Evolutionary conservation across 2,113 vertebrate genomes (phyloP).

Genomic region (Egretta garzetta): DNA sequence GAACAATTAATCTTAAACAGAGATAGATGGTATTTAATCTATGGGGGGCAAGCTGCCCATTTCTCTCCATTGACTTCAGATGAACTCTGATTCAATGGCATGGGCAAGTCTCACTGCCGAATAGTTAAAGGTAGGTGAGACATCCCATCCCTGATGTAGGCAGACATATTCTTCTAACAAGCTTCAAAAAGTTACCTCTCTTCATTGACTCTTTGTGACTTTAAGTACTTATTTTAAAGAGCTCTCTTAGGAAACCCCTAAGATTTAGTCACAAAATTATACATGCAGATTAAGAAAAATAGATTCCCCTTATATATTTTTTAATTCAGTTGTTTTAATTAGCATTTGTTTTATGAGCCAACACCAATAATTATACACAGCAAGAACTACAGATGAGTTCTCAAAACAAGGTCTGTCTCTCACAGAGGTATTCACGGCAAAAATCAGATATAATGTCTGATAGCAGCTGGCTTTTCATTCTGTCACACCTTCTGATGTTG

Average conservation of each 20-base stretch:
- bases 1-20: not conserved
- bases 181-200: not conserved
- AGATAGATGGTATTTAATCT: not conserved
- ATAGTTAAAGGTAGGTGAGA: not conserved
- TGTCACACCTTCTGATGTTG: not conserved
- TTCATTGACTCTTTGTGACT: not conserved
- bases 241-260: not conserved
- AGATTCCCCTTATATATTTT: not conserved
- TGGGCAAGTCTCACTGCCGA: not conserved
- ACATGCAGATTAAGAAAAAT: not conserved
- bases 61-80: not conserved
- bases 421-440: not conserved
- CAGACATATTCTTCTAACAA: not conserved
- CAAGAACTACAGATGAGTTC: not conserved
- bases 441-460: not conserved
- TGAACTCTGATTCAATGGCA: not conserved
- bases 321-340: not conserved
- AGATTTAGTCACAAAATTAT: not conserved
- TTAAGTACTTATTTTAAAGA: not conserved
- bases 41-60: not conserved
- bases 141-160: not conserved
- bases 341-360: not conserved
- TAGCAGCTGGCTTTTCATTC: not conserved
- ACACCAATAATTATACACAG: not conserved
- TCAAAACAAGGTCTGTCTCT: conserved; percentile 7